These are phyloP conservation scores for Ditula angustiorana DNA, from an alignment of 2,888 invertebrate species.

Conservation along the genomic window DNA sequence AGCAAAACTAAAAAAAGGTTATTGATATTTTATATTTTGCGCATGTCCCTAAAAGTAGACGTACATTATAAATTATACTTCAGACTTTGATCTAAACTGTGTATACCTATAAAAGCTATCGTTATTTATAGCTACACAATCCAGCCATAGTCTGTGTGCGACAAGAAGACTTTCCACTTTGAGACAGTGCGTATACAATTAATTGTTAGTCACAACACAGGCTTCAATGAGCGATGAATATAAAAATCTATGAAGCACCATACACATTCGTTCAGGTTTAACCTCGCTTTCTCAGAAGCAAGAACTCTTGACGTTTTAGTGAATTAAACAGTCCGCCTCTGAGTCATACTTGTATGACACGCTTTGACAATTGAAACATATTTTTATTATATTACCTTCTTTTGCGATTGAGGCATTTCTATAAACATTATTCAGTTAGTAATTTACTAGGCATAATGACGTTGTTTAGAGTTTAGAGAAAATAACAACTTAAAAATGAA, in stretches of 20 bases:
- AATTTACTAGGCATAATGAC: neutral
- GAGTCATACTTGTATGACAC: conserved; percentile 27
- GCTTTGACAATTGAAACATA: conserved; percentile 4
- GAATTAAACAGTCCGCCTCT: conserved; percentile 29
- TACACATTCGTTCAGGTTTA: conserved; percentile 15
- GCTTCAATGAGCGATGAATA: neutral
- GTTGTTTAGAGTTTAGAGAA: conserved; percentile 1
- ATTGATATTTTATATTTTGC: too few species aligned
- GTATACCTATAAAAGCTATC: too few species aligned
- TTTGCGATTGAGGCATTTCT: neutral
- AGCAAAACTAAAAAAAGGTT: too few species aligned
- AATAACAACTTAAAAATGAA: neutral
- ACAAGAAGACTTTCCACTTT: too few species aligned
- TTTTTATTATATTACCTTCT: neutral
- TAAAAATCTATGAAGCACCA: conserved; percentile 19
- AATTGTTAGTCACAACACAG: conserved; percentile 20
- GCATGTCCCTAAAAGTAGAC: too few species aligned
- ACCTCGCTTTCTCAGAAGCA: conserved; percentile 31
- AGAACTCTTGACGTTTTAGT: conserved; percentile 13
- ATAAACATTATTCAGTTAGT: neutral
- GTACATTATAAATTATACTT: too few species aligned
- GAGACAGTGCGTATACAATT: neutral
- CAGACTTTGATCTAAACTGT: too few species aligned
- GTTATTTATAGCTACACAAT: too few species aligned
- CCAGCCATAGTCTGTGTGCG: too few species aligned